Evolutionary conservation across 2,888 invertebrate genomes (phyloP).

Genomic region (Orthonevra nobilis): DNA sequence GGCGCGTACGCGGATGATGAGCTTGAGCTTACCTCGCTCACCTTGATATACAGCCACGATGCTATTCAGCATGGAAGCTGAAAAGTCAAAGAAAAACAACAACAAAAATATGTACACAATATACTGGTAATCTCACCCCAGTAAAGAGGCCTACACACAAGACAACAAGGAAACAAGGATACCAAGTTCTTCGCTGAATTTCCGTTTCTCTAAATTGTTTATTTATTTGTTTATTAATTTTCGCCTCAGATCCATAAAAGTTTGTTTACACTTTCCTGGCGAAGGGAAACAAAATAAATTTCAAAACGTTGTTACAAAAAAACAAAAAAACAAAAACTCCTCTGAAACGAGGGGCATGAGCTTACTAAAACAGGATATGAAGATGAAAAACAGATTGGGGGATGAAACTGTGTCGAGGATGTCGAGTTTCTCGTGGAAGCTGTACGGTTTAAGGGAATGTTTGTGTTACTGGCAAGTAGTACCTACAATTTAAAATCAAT

Average conservation of each 20-base stretch:
- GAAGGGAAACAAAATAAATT: constrained; percentile 60
- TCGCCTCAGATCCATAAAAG: constrained; percentile 60
- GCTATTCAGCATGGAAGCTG: not conserved
- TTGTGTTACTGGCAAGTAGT: not conserved
- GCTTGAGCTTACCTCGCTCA: not conserved
- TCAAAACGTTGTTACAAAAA: constrained; percentile 44
- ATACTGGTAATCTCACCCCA: constrained; percentile 1
- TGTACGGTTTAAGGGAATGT: not conserved
- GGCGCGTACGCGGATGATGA: not conserved
- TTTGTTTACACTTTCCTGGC: constrained; percentile 62
- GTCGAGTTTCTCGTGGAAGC: too few relatives aligned
- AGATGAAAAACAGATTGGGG: not conserved
- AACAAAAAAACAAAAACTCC: constrained; percentile 12
- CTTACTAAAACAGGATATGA: constrained; percentile 2
- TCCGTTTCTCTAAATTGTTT: constrained; percentile 64
- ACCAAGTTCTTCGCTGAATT: constrained; percentile 59
- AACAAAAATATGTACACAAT: too few relatives aligned
- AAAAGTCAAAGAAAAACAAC: not conserved
- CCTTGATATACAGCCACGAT: too few relatives aligned
- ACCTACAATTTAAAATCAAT: constrained; percentile 55
- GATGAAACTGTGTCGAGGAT: too few relatives aligned
- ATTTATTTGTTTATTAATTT: constrained; percentile 67
- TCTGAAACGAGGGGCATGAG: too few relatives aligned
- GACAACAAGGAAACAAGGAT: constrained; percentile 34
- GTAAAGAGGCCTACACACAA: not conserved